These are phyloP conservation scores for Glyptemys insculpta DNA, from an alignment of 2,797 vertebrate genomes.

Conservation along the genomic window DNA sequence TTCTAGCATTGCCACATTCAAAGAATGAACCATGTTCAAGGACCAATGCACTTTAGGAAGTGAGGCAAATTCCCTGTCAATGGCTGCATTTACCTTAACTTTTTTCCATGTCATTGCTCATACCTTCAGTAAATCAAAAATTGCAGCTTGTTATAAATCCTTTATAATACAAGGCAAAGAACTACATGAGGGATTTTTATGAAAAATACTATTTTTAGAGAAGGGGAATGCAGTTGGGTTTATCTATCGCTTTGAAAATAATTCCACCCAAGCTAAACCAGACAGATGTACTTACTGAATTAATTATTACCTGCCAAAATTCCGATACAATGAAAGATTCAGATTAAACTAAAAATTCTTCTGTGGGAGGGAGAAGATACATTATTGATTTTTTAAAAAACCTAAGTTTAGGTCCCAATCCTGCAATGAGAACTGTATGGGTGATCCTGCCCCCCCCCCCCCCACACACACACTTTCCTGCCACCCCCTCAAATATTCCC, in stretches of 20 bases:
- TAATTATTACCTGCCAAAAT: conserved; percentile 59
- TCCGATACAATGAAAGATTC: conserved; percentile 44
- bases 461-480: not conserved
- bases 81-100: conserved; percentile 29
- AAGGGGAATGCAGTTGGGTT: not conserved
- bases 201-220: conserved; percentile 37
- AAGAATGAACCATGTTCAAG: conserved; percentile 69
- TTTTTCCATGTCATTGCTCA: conserved; percentile 50
- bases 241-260: conserved; percentile 48
- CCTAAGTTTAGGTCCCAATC: not conserved
- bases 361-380: not conserved
- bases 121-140: conserved; percentile 49
- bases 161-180: conserved; percentile 31
- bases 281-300: conserved; percentile 64
- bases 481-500: not conserved
- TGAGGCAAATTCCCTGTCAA: conserved; percentile 70
- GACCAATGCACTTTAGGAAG: conserved; percentile 75
- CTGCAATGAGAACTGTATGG: not conserved
- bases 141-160: conserved; percentile 9
- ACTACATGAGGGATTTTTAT: conserved; percentile 2
- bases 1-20: conserved; percentile 77
- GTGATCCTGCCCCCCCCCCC: not conserved
- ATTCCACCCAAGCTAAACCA: conserved; percentile 61
- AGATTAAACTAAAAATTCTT: conserved; percentile 52
- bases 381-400: not conserved